These are phyloP conservation scores for Stichopus horrens DNA, from an alignment of 53 echinoderm and acorn worm genomes.

Conservation along the genomic window DNA sequence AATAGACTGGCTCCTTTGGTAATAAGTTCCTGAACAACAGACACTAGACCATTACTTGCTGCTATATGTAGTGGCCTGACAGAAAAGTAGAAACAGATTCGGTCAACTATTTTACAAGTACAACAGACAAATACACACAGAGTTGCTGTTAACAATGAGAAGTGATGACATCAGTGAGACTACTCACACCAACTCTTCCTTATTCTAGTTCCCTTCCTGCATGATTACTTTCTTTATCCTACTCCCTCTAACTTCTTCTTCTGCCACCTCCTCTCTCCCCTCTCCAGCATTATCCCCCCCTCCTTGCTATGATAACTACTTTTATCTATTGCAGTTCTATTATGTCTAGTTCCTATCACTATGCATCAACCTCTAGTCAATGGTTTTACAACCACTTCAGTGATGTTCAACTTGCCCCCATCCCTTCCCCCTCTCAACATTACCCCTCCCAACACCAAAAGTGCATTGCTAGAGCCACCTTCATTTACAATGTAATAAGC, in stretches of 20 bases:
- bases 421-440: too few species aligned
- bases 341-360: neutral
- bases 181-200: too few species aligned
- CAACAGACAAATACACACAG: neutral
- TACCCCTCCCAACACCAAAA: too few species aligned
- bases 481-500: too few species aligned
- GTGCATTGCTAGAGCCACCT: too few species aligned
- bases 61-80: constrained; percentile 92
- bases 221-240: neutral
- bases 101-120: neutral
- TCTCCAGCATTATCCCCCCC: neutral
- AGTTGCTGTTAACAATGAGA: too few species aligned
- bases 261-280: neutral
- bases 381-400: too few species aligned
- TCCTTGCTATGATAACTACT: neutral
- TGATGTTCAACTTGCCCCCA: too few species aligned
- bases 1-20: constrained; percentile 96
- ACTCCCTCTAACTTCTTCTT: neutral
- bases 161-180: too few species aligned
- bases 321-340: neutral
- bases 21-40: constrained; percentile 94
- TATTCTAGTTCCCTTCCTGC: neutral
- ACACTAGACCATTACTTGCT: constrained; percentile 76
- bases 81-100: neutral
- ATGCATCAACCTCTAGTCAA: too few species aligned